These are phyloP conservation scores for Idaea biselata DNA, from an alignment of 2,888 invertebrate genomes.

Conservation along the genomic window DNA sequence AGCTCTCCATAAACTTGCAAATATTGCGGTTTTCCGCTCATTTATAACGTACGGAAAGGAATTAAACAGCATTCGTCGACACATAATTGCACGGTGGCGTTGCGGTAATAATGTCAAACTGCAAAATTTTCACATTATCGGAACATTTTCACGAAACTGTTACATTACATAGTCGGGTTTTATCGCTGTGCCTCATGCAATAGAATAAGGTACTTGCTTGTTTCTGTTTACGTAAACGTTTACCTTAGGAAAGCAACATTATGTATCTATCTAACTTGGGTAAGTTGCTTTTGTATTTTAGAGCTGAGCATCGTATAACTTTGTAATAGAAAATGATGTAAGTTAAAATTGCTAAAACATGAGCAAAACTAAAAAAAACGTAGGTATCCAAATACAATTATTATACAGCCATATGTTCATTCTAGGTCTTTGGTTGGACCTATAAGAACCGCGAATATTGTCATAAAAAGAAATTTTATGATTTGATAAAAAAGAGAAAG, in stretches of 20 bases:
- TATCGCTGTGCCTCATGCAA: slow-evolving; percentile 22
- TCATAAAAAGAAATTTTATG: no score
- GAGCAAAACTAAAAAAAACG: no score
- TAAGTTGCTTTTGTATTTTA: neutral
- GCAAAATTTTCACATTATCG: slow-evolving; percentile 46
- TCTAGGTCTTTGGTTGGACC: no score
- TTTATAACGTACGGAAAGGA: neutral
- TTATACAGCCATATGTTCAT: no score
- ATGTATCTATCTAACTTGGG: neutral
- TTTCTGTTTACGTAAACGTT: neutral
- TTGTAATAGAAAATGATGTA: no score
- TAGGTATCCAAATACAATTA: no score
- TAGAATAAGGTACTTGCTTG: neutral
- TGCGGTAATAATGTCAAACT: slow-evolving; percentile 36
- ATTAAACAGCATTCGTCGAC: slow-evolving; percentile 3
- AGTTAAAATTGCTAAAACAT: no score
- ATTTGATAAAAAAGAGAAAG: no score
- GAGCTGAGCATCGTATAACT: neutral
- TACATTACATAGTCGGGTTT: slow-evolving; percentile 16
- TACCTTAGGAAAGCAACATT: neutral
- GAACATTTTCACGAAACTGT: slow-evolving; percentile 34
- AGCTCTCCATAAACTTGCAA: neutral
- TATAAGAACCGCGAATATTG: no score
- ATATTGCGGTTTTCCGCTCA: neutral
- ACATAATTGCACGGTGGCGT: slow-evolving; percentile 29